phyloP scores from a whole-genome alignment of 2,797 vertebrate species.

The Chloroceryle amazona region DNA sequence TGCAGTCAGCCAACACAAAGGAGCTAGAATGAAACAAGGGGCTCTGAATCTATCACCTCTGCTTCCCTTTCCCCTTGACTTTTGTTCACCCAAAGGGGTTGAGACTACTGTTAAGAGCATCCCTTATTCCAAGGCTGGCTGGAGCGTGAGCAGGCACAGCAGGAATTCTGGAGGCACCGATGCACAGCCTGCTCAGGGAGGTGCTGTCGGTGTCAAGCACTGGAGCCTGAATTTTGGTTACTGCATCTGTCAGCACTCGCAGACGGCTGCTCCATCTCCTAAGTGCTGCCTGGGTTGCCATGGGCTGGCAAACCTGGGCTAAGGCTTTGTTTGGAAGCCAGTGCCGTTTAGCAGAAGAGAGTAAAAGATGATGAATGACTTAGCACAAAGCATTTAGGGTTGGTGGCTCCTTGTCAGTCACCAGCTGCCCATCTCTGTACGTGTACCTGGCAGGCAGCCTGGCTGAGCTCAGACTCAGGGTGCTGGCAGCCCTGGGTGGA shows the following conservation, averaged over 20 bases:
- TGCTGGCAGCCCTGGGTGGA: rapidly evolving
- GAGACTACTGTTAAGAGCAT: neutral
- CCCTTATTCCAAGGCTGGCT: neutral
- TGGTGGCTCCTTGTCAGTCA: neutral
- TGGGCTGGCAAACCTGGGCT: neutral
- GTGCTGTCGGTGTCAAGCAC: neutral
- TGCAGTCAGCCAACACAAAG: too few relatives aligned
- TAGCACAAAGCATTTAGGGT: neutral
- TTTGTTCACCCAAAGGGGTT: neutral
- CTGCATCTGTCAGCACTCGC: neutral
- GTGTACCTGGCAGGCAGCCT: neutral
- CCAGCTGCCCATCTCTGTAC: constrained; percentile 6
- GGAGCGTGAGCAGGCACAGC: neutral
- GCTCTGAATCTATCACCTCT: neutral
- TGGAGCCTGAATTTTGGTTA: neutral
- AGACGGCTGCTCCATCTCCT: neutral
- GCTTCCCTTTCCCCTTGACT: neutral
- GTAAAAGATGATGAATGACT: neutral
- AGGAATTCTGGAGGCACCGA: neutral
- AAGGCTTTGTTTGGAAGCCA: neutral
- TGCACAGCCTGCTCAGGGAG: neutral
- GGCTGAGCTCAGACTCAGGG: neutral
- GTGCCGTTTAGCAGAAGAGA: neutral
- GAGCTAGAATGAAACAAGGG: neutral
- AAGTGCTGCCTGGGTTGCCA: rapidly evolving